phyloP scores from a whole-genome alignment of 2,888 invertebrate genomes.

The Cataglyphis cursor region DNA sequence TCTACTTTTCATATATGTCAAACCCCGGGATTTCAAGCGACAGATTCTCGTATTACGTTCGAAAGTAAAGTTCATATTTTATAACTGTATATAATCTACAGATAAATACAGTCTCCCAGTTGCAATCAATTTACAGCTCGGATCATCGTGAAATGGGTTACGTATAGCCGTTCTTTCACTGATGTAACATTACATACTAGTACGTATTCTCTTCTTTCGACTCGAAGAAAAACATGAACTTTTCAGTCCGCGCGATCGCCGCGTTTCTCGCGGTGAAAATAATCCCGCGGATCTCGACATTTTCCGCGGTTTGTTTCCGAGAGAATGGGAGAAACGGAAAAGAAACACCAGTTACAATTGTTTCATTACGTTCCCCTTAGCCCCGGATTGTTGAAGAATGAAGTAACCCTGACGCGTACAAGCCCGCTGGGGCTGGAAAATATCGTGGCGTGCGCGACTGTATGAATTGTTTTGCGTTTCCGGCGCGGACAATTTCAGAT shows the following conservation, averaged over 20 bases:
- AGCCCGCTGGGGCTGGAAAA: constrained; percentile 46
- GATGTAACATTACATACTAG: constrained; percentile 25
- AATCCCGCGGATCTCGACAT: constrained; percentile 33
- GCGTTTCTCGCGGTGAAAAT: constrained; percentile 36
- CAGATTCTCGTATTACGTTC: not conserved
- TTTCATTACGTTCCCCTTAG: constrained; percentile 46
- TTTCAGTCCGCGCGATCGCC: constrained; percentile 24
- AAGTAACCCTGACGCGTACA: constrained; percentile 46
- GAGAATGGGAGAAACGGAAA: constrained; percentile 9
- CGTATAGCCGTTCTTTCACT: not conserved
- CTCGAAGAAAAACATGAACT: constrained; percentile 45
- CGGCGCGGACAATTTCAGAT: not conserved
- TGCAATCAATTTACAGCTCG: constrained; percentile 31
- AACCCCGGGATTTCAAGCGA: not conserved
- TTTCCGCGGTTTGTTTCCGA: constrained; percentile 9
- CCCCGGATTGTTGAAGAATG: not conserved
- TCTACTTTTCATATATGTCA: not conserved
- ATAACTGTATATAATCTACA: not conserved
- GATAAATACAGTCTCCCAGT: constrained; percentile 1
- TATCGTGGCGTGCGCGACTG: not conserved
- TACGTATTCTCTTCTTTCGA: constrained; percentile 48
- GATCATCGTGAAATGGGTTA: not conserved
- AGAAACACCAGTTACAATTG: constrained; percentile 39
- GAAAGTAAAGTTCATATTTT: not conserved
- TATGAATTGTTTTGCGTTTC: constrained; percentile 42